Conservation (phyloP, 2,113 vertebrate genomes). For the Rhineura floridana region DNA sequence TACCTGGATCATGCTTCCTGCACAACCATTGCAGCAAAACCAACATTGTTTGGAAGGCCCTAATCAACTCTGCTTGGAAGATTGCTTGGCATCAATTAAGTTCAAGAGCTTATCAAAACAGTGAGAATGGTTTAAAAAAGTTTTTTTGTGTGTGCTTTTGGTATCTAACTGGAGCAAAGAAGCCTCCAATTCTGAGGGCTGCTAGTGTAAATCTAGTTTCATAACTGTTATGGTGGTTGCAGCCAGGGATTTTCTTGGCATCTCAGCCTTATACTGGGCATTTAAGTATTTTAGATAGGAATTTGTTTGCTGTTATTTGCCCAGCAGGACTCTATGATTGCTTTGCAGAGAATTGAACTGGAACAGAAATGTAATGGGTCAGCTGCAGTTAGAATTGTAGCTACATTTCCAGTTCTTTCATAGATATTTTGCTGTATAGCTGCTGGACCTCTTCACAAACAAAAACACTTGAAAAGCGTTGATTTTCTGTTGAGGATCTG, state of each 20-base stretch:
- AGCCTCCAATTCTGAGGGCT: neutral
- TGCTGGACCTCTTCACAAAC: neutral
- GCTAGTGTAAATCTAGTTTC: neutral
- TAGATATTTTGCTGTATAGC: neutral
- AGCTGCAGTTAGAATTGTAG: neutral
- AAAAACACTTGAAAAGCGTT: neutral
- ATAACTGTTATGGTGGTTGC: neutral
- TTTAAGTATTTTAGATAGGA: conserved; percentile 22
- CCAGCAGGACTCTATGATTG: neutral
- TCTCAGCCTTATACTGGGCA: conserved; percentile 27
- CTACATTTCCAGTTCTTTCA: neutral
- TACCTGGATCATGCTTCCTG: neutral
- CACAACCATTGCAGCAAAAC: neutral
- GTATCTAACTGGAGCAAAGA: neutral
- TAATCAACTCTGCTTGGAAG: neutral
- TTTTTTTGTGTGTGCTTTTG: neutral
- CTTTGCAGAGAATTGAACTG: neutral
- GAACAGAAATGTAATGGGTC: neutral
- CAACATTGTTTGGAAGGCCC: neutral
- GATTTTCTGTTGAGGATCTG: neutral
- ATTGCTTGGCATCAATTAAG: neutral
- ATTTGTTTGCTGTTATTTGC: conserved; percentile 17
- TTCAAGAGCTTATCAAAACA: neutral
- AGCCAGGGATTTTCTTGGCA: conserved; percentile 15
- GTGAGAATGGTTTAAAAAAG: neutral